phyloP scores from a whole-genome alignment of 2,797 vertebrate species.

The Ctenopoma kingsleyae region DNA sequence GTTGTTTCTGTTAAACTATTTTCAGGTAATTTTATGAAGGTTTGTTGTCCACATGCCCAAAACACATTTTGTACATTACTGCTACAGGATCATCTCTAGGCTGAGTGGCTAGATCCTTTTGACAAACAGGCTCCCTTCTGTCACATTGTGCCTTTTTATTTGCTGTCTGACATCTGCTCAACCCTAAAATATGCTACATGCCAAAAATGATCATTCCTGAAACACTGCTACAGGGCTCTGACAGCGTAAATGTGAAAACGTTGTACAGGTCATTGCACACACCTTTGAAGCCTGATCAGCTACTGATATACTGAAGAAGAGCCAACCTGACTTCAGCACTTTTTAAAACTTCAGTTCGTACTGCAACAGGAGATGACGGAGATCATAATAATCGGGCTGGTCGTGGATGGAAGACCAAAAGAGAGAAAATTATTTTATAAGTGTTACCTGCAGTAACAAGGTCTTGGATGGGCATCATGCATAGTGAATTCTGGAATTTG shows the following conservation, averaged over 20 bases:
- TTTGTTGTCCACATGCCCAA: not conserved
- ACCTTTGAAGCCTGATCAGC: not conserved
- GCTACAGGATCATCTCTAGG: no score
- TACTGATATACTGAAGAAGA: slow-evolving; percentile 3
- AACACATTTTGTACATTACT: not conserved
- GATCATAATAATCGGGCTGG: not conserved
- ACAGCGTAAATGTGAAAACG: not conserved
- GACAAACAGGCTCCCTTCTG: not conserved
- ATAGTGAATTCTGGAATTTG: slow-evolving; percentile 21
- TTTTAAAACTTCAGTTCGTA: slow-evolving; percentile 6
- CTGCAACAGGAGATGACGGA: not conserved
- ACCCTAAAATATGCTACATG: slow-evolving; percentile 2
- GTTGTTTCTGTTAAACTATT: not conserved
- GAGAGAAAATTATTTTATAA: not conserved
- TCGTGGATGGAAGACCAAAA: not conserved
- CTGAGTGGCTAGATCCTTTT: not conserved
- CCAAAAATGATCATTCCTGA: not conserved
- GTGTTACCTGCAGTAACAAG: not conserved
- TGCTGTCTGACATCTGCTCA: not conserved
- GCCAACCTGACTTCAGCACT: not conserved
- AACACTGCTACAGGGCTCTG: not conserved
- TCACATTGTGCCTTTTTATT: not conserved
- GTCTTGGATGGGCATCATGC: not conserved
- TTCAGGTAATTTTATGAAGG: slow-evolving; percentile 6
- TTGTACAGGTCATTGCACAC: not conserved